These are phyloP conservation scores for Synanceia verrucosa DNA, from an alignment of 2,797 vertebrate genomes.

Conservation along the genomic window DNA sequence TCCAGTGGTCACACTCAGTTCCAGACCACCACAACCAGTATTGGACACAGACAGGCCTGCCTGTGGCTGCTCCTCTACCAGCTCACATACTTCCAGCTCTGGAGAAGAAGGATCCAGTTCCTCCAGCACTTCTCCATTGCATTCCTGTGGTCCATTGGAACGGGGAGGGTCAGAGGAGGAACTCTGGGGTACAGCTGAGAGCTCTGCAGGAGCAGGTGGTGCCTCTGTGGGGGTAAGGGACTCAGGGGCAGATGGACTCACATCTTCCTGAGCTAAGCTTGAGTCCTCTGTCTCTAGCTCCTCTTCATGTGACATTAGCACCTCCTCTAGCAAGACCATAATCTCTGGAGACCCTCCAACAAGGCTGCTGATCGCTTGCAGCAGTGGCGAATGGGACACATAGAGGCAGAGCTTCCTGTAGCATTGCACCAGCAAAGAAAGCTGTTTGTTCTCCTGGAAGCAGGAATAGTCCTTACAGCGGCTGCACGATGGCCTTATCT, in stretches of 20 bases:
- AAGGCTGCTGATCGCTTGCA: constrained; percentile 88
- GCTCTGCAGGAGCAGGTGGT: constrained; percentile 86
- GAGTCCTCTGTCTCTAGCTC: constrained; percentile 61
- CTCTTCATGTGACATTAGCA: constrained; percentile 83
- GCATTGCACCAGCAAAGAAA: constrained; percentile 93
- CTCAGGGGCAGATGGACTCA: constrained; percentile 68
- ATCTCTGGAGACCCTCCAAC: constrained; percentile 91
- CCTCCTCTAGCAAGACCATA: constrained; percentile 92
- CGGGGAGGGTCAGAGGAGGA: constrained; percentile 74
- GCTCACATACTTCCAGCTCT: constrained; percentile 83
- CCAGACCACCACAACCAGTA: constrained; percentile 66
- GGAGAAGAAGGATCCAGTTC: constrained; percentile 84
- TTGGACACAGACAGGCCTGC: constrained; percentile 64
- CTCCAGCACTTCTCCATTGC: constrained; percentile 88
- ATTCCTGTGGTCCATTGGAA: constrained; percentile 89
- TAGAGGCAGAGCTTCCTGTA: constrained; percentile 97
- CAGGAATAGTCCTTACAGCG: constrained; percentile 96
- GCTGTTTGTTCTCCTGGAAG: constrained; percentile 95
- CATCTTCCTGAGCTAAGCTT: constrained; percentile 58
- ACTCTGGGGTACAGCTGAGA: constrained; percentile 82
- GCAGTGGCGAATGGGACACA: constrained; percentile 90
- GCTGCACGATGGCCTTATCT: constrained; percentile 91
- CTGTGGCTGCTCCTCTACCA: constrained; percentile 83
- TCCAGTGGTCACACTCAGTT: constrained; percentile 70
- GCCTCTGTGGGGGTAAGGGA: constrained; percentile 90